Percentiles rank a stretch among this genome's conserved stretches.
Conservation (phyloP, 2,113 vertebrate genomes). For the Sylvietta virens region DNA sequence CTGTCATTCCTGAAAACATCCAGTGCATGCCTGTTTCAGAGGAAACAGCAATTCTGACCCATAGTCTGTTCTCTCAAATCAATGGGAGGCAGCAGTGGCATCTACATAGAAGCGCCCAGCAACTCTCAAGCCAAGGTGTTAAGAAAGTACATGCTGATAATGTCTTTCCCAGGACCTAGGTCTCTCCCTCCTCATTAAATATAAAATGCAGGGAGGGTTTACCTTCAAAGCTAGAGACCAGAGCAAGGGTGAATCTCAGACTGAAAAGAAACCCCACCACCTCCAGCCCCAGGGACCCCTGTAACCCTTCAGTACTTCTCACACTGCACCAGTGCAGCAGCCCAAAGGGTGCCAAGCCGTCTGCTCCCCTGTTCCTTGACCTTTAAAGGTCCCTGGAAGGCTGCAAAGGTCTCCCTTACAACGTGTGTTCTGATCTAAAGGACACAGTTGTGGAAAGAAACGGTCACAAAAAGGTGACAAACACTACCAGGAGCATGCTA, state of each 20-base stretch:
- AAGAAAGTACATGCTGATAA: not conserved
- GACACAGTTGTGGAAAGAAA: not conserved
- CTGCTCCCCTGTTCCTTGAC: not conserved
- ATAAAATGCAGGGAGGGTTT: not conserved
- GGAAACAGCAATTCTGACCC: not conserved
- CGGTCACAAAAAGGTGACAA: not conserved
- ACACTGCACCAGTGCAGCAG: rapidly evolving
- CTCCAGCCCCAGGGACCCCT: not conserved
- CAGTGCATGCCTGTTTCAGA: not conserved
- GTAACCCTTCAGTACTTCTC: not conserved
- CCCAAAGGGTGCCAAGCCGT: not conserved
- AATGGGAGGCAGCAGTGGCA: not conserved
- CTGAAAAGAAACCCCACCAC: not conserved
- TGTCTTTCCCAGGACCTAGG: not conserved
- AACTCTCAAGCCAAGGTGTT: not conserved
- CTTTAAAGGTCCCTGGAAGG: not conserved
- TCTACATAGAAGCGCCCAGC: not conserved
- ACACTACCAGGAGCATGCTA: not conserved
- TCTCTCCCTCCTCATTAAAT: not conserved
- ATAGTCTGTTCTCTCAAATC: not conserved
- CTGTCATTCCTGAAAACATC: not conserved
- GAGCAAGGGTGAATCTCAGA: not conserved
- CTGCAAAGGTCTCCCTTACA: not conserved
- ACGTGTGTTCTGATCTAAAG: not conserved
- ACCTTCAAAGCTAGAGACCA: not conserved